These are phyloP conservation scores for Pseudolycoriella hygida DNA, from an alignment of 2,888 invertebrate genomes.

Conservation along the genomic window DNA sequence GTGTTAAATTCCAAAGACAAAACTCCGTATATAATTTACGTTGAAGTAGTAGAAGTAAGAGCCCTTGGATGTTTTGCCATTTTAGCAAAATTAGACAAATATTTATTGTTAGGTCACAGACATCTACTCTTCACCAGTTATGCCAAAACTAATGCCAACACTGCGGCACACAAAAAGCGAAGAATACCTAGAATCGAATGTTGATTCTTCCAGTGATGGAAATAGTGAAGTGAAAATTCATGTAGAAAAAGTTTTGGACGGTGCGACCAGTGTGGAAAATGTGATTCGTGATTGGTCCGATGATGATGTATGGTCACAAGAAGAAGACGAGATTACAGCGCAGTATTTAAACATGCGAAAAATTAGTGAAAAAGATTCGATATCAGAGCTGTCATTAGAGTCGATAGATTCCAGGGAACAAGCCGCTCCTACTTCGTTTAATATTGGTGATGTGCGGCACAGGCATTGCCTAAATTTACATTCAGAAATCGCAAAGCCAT, in stretches of 20 bases:
- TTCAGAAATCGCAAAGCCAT: constrained; percentile 54
- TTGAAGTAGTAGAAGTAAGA: constrained; percentile 78
- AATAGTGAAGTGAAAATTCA: constrained; percentile 13
- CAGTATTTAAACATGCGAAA: constrained; percentile 49
- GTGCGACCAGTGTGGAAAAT: background rate
- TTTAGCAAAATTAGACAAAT: no score
- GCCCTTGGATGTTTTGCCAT: no score
- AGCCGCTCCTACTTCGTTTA: constrained; percentile 25
- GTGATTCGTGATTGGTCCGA: constrained; percentile 20
- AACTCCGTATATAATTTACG: constrained; percentile 95
- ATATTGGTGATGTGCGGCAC: constrained; percentile 30
- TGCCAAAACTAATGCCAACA: constrained; percentile 73
- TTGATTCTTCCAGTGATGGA: constrained; percentile 10
- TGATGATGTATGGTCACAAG: constrained; percentile 71
- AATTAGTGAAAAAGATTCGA: constrained; percentile 54
- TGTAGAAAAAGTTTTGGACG: constrained; percentile 1
- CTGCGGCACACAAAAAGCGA: constrained; percentile 86
- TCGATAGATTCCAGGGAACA: constrained; percentile 58
- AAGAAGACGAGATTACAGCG: constrained; percentile 83
- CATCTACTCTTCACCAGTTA: constrained; percentile 66
- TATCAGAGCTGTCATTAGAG: constrained; percentile 81
- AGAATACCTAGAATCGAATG: constrained; percentile 55
- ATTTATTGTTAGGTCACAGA: constrained; percentile 38
- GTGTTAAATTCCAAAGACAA: constrained; percentile 86
- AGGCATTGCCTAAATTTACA: constrained; percentile 33